phyloP scores from a whole-genome alignment of 1,140 invertebrate species.

The Drosophila persimilis region DNA sequence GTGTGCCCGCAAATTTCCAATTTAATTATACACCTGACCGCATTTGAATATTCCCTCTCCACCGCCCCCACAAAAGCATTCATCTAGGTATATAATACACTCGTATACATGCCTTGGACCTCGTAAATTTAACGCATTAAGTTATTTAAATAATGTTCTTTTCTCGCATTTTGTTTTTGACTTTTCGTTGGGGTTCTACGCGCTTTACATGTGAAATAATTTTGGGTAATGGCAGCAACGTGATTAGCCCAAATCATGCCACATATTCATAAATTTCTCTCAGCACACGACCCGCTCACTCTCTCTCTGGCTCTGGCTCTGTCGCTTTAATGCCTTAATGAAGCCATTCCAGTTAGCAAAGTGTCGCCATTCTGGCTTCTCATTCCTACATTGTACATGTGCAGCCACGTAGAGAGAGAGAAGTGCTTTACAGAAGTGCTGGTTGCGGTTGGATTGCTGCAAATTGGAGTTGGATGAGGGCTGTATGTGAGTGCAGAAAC shows the following conservation, averaged over 20 bases:
- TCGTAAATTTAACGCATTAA: conserved; percentile 79
- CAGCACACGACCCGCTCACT: conserved; percentile 6
- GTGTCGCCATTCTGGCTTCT: conserved; percentile 21
- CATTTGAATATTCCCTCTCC: conserved; percentile 64
- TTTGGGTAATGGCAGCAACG: conserved; percentile 59
- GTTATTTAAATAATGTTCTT: conserved; percentile 74
- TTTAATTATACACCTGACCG: conserved; percentile 76
- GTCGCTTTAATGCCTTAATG: conserved; percentile 26
- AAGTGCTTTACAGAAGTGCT: neutral
- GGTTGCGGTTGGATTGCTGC: neutral
- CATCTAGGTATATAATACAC: conserved; percentile 1
- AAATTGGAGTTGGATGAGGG: too few species aligned
- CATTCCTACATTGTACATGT: conserved; percentile 4
- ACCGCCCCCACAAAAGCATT: neutral
- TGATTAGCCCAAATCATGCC: conserved; percentile 73
- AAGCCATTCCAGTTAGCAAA: conserved; percentile 38
- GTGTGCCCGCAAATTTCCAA: conserved; percentile 60
- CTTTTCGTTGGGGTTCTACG: neutral
- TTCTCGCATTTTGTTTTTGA: neutral
- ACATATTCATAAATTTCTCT: conserved; percentile 71
- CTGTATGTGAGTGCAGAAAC: too few species aligned
- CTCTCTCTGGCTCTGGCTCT: conserved; percentile 1
- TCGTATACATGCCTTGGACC: conserved; percentile 52
- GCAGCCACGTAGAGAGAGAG: neutral
- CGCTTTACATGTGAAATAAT: conserved; percentile 46